These are phyloP conservation scores for Enteromius thamalakanensis DNA, from an alignment of 2,797 vertebrate species.

Conservation along the genomic window DNA sequence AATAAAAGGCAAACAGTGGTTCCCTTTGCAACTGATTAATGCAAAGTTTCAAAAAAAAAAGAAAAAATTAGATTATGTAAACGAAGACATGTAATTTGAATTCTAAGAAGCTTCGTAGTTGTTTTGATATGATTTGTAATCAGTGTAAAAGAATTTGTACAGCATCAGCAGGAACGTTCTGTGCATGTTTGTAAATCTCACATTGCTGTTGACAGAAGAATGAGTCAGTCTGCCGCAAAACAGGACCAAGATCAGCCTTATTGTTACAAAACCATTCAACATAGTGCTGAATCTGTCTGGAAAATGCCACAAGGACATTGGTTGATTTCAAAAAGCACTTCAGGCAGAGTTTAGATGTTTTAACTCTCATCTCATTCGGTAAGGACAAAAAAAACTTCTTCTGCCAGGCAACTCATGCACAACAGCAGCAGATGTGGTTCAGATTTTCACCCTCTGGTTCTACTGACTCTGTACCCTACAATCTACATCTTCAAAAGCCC, in stretches of 20 bases:
- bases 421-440: conserved; percentile 16
- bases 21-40: background rate
- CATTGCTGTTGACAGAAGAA: background rate
- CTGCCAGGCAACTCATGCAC: background rate
- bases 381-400: conserved; percentile 19
- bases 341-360: conserved; percentile 31
- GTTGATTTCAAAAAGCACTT: background rate
- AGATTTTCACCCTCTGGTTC: conserved; percentile 6
- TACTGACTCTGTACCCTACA: conserved; percentile 9
- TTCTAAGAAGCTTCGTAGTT: background rate
- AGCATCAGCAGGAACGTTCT: background rate
- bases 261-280: background rate
- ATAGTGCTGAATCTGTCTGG: background rate
- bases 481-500: conserved; percentile 29
- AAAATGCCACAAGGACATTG: conserved; percentile 25
- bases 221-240: background rate
- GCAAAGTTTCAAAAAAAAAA: background rate
- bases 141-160: conserved; percentile 25
- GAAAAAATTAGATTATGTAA: background rate
- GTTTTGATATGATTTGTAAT: conserved; percentile 5
- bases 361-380: conserved; percentile 5
- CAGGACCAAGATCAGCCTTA: background rate
- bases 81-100: background rate
- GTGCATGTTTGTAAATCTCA: conserved; percentile 28
- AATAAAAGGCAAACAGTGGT: background rate